A percentile compares a stretch with the other conserved stretches of the same genome.
phyloP scores from a whole-genome alignment of 2,888 invertebrate species.

The Rutpela maculata region DNA sequence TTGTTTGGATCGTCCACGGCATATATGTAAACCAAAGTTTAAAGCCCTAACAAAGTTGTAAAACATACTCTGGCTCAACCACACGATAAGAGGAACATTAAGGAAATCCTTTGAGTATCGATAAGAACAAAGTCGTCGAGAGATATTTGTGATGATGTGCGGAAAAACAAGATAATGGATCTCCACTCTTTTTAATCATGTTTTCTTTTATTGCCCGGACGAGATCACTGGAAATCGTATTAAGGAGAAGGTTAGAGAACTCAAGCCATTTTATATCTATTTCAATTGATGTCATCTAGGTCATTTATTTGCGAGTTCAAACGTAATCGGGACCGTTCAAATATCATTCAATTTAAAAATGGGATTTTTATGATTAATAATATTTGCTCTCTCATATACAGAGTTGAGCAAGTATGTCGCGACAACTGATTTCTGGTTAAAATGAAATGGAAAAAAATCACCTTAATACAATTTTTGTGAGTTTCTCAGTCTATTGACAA shows the following conservation, averaged over 20 bases:
- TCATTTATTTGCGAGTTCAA: not conserved
- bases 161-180: conserved; percentile 46
- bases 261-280: conserved; percentile 17
- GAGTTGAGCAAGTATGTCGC: no score
- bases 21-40: not conserved
- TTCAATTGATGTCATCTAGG: not conserved
- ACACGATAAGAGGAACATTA: not conserved
- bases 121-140: not conserved
- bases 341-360: conserved; percentile 4
- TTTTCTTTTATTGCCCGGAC: conserved; percentile 40
- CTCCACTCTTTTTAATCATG: conserved; percentile 47
- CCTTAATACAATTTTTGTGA: no score
- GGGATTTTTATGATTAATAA: not conserved
- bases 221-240: conserved; percentile 42
- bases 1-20: no score
- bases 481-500: no score
- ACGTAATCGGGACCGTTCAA: not conserved
- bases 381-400: not conserved
- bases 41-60: not conserved
- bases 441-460: no score
- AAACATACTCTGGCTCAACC: not conserved
- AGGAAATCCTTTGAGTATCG: not conserved
- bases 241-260: conserved; percentile 20
- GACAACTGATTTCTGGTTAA: no score
- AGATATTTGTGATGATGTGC: conserved; percentile 27